These are phyloP conservation scores for Laticauda laticaudata DNA, from an alignment of 2,113 vertebrate genomes.

Conservation along the genomic window DNA sequence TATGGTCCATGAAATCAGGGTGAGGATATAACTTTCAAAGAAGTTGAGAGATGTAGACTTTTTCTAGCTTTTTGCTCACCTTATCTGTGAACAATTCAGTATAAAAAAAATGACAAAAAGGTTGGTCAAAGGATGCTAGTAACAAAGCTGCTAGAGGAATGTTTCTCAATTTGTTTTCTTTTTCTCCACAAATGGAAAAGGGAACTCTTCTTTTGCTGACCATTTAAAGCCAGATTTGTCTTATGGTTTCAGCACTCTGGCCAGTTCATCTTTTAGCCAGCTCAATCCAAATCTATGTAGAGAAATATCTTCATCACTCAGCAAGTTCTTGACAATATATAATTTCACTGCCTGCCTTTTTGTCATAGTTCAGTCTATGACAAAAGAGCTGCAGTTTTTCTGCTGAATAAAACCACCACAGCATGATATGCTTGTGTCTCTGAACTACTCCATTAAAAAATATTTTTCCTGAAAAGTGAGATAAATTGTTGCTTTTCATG, in stretches of 20 bases:
- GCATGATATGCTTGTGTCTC: neutral
- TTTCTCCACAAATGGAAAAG: neutral
- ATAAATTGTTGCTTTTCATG: neutral
- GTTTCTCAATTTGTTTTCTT: neutral
- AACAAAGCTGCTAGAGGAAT: neutral
- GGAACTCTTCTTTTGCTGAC: neutral
- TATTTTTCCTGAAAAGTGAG: neutral
- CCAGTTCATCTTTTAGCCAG: neutral
- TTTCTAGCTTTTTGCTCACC: neutral
- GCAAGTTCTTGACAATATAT: neutral
- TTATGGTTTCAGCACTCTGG: neutral
- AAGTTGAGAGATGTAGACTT: neutral
- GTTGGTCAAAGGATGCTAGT: neutral
- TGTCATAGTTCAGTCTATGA: neutral
- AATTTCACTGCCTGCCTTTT: neutral
- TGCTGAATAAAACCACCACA: neutral
- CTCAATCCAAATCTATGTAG: neutral
- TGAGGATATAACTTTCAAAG: neutral
- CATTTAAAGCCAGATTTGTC: neutral
- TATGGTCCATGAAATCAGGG: neutral
- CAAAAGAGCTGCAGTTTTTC: neutral
- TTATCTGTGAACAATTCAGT: neutral
- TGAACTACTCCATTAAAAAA: neutral
- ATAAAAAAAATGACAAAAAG: neutral
- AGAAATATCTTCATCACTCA: neutral